Evolutionary conservation across 2,888 invertebrate genomes (phyloP).

Genomic region (Metacarcinus magister): DNA sequence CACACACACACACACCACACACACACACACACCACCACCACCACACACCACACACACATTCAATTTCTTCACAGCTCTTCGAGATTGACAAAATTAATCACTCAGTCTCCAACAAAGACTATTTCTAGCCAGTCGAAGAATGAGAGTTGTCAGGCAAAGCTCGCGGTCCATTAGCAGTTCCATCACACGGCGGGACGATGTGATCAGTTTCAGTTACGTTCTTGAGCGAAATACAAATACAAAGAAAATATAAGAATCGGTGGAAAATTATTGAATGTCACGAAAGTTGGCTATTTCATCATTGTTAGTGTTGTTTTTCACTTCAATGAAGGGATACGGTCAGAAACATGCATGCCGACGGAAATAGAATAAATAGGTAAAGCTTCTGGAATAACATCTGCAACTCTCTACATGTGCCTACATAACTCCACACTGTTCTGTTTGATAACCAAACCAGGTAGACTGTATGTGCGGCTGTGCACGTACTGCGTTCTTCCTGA

Average conservation of each 20-base stretch:
- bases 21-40: no score
- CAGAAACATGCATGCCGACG: not conserved
- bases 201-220: constrained; percentile 8
- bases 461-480: constrained; percentile 1
- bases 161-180: constrained; percentile 33
- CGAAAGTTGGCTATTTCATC: not conserved
- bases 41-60: constrained; percentile 16
- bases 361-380: not conserved
- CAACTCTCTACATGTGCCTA: not conserved
- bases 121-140: constrained; percentile 4
- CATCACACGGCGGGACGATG: constrained; percentile 32
- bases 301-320: not conserved
- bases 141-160: constrained; percentile 13
- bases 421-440: not conserved
- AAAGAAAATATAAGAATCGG: not conserved
- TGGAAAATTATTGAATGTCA: constrained; percentile 17
- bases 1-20: constrained; percentile 46
- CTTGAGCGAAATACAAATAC: not conserved
- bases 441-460: constrained; percentile 13
- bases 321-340: not conserved
- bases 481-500: not conserved
- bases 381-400: not conserved
- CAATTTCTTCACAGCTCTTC: not conserved
- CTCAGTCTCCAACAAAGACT: not conserved
- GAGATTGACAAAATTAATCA: not conserved